These are phyloP conservation scores for Odontesthes bonariensis DNA, from an alignment of 2,113 vertebrate genomes.

Conservation along the genomic window DNA sequence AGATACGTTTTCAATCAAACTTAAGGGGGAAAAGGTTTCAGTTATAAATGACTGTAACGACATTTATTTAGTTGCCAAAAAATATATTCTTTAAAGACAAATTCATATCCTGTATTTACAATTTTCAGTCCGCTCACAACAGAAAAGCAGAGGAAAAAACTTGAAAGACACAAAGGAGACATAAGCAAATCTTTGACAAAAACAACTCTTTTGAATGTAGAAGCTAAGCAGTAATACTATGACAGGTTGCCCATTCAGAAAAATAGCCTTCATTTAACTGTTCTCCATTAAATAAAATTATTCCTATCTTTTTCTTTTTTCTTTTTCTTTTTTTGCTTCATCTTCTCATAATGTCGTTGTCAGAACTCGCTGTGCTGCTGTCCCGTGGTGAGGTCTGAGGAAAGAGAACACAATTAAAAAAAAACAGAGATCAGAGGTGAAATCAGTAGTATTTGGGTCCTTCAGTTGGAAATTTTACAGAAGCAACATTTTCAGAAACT, in stretches of 20 bases:
- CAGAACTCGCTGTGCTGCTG: slow-evolving; percentile 91
- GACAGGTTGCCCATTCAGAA: slow-evolving; percentile 55
- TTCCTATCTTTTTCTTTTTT: slow-evolving; percentile 33
- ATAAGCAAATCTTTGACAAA: slow-evolving; percentile 73
- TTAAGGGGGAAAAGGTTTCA: slow-evolving; percentile 37
- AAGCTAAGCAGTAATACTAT: slow-evolving; percentile 76
- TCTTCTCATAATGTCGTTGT: slow-evolving; percentile 78
- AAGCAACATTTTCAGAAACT: neutral
- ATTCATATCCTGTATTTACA: slow-evolving; percentile 83
- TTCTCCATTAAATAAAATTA: slow-evolving; percentile 76
- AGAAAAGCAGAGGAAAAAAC: slow-evolving; percentile 49
- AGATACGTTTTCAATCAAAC: neutral
- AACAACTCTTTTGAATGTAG: slow-evolving; percentile 62
- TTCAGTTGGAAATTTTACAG: neutral
- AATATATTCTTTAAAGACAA: slow-evolving; percentile 83
- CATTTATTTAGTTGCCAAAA: slow-evolving; percentile 81
- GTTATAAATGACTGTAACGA: slow-evolving; percentile 78
- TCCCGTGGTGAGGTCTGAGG: slow-evolving; percentile 92
- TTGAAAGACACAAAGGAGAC: slow-evolving; percentile 42
- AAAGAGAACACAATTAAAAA: slow-evolving; percentile 11
- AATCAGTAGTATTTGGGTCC: neutral
- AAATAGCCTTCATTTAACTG: slow-evolving; percentile 75
- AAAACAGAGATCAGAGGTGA: neutral
- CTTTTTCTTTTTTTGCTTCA: neutral
- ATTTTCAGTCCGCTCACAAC: slow-evolving; percentile 75